phyloP scores from a whole-genome alignment of 2,888 invertebrate species.

The Leptopterna dolabrata region DNA sequence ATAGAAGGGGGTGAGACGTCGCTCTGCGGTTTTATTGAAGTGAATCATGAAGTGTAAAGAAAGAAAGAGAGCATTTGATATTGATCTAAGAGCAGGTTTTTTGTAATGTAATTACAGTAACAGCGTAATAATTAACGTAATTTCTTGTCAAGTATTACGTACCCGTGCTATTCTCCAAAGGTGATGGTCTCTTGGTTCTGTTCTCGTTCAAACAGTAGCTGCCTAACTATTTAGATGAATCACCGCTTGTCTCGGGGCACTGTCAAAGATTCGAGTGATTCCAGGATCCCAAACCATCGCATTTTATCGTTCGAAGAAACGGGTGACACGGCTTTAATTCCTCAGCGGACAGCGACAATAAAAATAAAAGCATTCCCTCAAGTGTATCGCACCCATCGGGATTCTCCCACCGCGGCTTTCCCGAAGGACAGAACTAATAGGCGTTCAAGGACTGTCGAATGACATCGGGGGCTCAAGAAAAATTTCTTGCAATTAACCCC shows the following conservation, averaged over 20 bases:
- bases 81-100: no score
- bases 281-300: background rate
- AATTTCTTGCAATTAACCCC: background rate
- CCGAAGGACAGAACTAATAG: slow-evolving; percentile 3
- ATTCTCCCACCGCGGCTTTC: background rate
- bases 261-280: background rate
- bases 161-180: no score
- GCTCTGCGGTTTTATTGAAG: no score
- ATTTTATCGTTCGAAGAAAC: background rate
- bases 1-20: no score
- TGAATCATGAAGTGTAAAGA: no score
- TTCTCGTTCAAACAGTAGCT: background rate
- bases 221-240: background rate
- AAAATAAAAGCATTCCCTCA: background rate
- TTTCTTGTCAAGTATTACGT: no score
- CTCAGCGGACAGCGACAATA: background rate
- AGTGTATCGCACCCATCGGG: slow-evolving; percentile 6
- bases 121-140: no score
- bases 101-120: no score
- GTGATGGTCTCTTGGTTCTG: no score
- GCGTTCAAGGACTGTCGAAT: background rate
- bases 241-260: background rate
- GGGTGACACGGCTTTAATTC: background rate
- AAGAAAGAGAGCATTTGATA: no score
- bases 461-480: background rate